A percentile compares a stretch with the other conserved stretches of the same genome.
Evolutionary conservation across 2,797 vertebrate genomes (phyloP).

Genomic region (Ispidina picta): DNA sequence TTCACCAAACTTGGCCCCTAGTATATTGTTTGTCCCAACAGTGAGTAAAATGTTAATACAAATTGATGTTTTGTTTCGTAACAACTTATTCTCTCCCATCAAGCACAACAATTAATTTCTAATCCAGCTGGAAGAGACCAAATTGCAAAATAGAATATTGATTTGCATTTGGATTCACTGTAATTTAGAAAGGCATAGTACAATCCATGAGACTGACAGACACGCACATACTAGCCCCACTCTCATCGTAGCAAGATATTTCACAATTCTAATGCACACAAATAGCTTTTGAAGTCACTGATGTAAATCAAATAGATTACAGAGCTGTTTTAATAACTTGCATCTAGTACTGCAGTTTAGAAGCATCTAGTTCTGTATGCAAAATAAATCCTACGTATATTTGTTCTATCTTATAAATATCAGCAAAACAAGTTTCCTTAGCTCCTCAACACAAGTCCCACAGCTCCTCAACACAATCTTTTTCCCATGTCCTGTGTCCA

Average conservation of each 20-base stretch:
- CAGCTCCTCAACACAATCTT: neutral
- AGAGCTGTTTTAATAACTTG: neutral
- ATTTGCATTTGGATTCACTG: conserved; percentile 21
- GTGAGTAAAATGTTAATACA: neutral
- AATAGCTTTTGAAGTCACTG: neutral
- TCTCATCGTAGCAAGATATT: neutral
- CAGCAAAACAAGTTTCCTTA: neutral
- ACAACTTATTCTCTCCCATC: neutral
- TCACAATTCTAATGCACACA: neutral
- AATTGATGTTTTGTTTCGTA: neutral
- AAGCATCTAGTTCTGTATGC: neutral
- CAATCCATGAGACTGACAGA: neutral
- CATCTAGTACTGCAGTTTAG: neutral
- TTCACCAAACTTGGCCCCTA: neutral
- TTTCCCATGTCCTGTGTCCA: neutral
- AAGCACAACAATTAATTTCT: conserved; percentile 28
- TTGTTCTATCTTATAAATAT: neutral
- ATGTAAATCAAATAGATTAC: neutral
- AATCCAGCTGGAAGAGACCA: neutral
- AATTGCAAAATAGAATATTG: neutral
- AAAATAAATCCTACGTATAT: neutral
- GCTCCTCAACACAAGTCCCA: neutral
- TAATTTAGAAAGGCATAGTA: neutral
- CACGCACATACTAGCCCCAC: neutral
- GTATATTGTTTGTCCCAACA: neutral